A percentile compares a stretch with the other conserved stretches of the same genome.
These are phyloP conservation scores for Eurystomus glaucurus DNA, from an alignment of 2,797 vertebrate species.

Conservation along the genomic window DNA sequence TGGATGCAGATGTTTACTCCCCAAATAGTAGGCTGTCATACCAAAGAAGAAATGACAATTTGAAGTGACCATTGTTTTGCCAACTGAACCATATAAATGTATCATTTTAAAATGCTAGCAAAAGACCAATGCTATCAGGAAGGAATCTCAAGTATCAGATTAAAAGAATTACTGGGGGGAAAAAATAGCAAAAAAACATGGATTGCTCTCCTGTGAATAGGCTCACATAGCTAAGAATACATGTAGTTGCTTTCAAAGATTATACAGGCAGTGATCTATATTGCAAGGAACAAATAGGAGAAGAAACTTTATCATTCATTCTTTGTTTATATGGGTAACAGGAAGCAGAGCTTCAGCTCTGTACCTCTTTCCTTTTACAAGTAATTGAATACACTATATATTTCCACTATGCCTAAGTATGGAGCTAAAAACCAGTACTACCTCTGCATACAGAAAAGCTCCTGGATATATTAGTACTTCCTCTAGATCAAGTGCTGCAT, in stretches of 20 bases:
- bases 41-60: neutral
- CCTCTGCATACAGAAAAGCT: neutral
- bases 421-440: neutral
- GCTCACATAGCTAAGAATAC: neutral
- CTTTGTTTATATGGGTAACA: neutral
- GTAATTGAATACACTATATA: neutral
- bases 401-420: neutral
- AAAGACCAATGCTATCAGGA: neutral
- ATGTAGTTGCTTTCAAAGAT: neutral
- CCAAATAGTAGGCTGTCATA: neutral
- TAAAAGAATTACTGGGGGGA: neutral
- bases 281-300: neutral
- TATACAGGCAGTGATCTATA: neutral
- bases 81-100: neutral
- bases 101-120: neutral
- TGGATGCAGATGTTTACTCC: neutral
- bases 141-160: neutral
- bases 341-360: neutral
- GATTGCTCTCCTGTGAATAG: neutral
- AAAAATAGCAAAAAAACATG: neutral
- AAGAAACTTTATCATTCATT: neutral
- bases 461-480: neutral
- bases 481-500: neutral
- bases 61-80: neutral
- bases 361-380: neutral